A percentile compares a stretch with the other conserved stretches of the same genome.
These are phyloP conservation scores for Thera britannica DNA, from an alignment of 2,888 invertebrate species.

Conservation along the genomic window DNA sequence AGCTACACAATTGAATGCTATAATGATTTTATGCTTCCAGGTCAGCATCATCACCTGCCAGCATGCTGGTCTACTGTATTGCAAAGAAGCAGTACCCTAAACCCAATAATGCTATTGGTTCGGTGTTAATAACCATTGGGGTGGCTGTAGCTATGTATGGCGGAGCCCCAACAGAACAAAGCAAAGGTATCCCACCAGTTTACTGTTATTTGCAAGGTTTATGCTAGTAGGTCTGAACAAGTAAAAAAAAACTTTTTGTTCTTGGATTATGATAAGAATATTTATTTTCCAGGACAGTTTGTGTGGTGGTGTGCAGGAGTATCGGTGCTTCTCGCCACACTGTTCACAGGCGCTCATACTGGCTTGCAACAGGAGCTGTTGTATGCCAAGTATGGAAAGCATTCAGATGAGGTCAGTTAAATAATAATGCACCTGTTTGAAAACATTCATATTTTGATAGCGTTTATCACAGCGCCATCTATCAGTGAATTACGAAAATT, in stretches of 20 bases:
- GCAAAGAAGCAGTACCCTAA: conserved; percentile 66
- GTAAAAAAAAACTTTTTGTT: no score
- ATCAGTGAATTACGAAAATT: background rate
- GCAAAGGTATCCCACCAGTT: conserved; percentile 48
- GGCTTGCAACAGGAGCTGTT: conserved; percentile 76
- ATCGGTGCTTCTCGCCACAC: conserved; percentile 61
- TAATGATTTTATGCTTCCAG: conserved; percentile 49
- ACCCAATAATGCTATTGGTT: conserved; percentile 65
- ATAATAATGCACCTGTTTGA: background rate
- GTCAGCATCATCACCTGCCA: conserved; percentile 77
- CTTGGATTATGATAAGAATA: background rate
- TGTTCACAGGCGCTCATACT: conserved; percentile 73
- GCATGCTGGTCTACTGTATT: conserved; percentile 74
- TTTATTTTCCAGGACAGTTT: conserved; percentile 44
- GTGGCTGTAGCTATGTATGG: conserved; percentile 74
- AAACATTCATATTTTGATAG: no score
- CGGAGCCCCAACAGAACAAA: conserved; percentile 66
- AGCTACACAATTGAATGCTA: no score
- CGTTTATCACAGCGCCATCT: background rate
- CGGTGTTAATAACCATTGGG: conserved; percentile 69
- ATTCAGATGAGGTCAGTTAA: conserved; percentile 69
- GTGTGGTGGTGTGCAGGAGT: conserved; percentile 75
- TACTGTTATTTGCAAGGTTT: no score
- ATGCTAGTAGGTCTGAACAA: no score
- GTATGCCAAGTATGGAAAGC: conserved; percentile 74